These are phyloP conservation scores for Catagonus wagneri DNA, from an alignment of 2,113 vertebrate genomes.

Conservation along the genomic window DNA sequence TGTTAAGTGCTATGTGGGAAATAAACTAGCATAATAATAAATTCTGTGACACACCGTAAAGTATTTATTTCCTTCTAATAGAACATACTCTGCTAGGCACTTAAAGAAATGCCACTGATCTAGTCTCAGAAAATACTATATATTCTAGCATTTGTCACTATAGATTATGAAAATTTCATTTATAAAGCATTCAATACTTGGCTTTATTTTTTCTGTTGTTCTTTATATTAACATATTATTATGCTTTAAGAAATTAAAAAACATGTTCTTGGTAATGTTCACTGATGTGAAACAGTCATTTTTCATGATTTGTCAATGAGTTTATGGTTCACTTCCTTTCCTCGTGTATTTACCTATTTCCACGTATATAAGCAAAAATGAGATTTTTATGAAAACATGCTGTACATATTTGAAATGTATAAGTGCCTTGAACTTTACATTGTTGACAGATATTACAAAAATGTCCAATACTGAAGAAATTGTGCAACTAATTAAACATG, in stretches of 20 bases:
- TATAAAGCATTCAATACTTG: conserved; percentile 60
- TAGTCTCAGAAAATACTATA: conserved; percentile 59
- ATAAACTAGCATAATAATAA: conserved; percentile 11
- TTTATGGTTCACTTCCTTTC: conserved; percentile 57
- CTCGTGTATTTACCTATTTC: conserved; percentile 6
- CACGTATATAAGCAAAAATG: conserved; percentile 46
- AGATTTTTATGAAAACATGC: not conserved
- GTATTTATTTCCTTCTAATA: not conserved
- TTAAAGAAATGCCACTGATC: conserved; percentile 62
- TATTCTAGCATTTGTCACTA: conserved; percentile 60
- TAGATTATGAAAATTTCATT: conserved; percentile 73
- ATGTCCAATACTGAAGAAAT: not conserved
- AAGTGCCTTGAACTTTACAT: conserved; percentile 43
- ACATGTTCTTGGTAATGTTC: conserved; percentile 38
- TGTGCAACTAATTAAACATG: not conserved
- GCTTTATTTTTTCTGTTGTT: conserved; percentile 54
- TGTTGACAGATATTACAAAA: conserved; percentile 33
- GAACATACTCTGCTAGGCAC: not conserved
- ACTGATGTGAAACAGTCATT: conserved; percentile 12
- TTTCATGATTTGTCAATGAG: conserved; percentile 62
- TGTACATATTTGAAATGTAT: conserved; percentile 36
- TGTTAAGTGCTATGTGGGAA: not conserved
- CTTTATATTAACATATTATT: conserved; percentile 81
- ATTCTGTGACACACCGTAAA: not conserved
- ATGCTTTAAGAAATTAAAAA: conserved; percentile 60